phyloP scores from a whole-genome alignment of 1,140 invertebrate species.

The Anagrus nilaparvatae region DNA sequence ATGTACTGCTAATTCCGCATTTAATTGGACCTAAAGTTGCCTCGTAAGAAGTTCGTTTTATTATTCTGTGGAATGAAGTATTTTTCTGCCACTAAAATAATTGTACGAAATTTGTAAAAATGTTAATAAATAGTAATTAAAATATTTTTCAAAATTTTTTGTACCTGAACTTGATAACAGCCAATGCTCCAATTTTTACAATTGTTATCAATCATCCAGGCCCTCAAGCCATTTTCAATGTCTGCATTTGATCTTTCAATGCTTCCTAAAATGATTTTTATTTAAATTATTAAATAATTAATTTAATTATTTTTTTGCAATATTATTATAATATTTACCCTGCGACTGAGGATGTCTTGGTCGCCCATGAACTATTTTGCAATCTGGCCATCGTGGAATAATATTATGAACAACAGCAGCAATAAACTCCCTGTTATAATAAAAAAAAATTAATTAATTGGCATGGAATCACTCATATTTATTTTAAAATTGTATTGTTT shows the following conservation, averaged over 20 bases:
- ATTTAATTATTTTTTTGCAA: too few species aligned
- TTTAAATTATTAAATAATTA: too few species aligned
- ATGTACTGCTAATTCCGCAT: too few species aligned
- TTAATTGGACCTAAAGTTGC: too few species aligned
- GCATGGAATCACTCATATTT: too few species aligned
- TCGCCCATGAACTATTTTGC: slow-evolving; percentile 18
- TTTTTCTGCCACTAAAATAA: slow-evolving; percentile 12
- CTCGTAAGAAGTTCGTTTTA: slow-evolving; percentile 11
- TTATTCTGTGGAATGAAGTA: slow-evolving; percentile 6
- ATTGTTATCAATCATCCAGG: slow-evolving; percentile 14
- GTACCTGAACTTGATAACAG: slow-evolving; percentile 3
- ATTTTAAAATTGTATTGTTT: too few species aligned
- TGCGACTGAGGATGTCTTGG: slow-evolving; percentile 16
- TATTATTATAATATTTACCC: too few species aligned
- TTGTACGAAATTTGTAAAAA: too few species aligned
- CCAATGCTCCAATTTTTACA: slow-evolving; percentile 10
- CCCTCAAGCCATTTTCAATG: slow-evolving; percentile 14
- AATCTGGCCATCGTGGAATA: slow-evolving; percentile 15
- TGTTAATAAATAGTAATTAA: too few species aligned
- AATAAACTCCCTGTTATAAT: slow-evolving; percentile 19
- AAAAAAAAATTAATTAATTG: too few species aligned
- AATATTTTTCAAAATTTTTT: too few species aligned
- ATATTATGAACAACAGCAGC: slow-evolving; percentile 16
- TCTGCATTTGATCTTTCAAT: slow-evolving; percentile 19
- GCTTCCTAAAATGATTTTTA: too few species aligned